Base-by-base conservation (phyloP, 2,888 invertebrate genomes). In the Drosophila putrida region DNA sequence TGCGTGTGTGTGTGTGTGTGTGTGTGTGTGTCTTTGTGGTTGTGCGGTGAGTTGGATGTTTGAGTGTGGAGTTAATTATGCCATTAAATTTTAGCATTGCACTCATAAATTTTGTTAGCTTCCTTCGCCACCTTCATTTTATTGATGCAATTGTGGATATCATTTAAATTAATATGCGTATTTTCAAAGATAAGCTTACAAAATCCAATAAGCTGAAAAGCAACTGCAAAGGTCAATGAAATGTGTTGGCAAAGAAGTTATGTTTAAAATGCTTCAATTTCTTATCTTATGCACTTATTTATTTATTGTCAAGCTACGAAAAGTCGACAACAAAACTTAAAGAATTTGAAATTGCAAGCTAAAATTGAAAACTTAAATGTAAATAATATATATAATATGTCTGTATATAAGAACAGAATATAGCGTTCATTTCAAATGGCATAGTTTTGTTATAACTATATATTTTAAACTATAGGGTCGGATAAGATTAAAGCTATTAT, bases 11-110 rank as follows among this genome's bases (percentile, higher is more conserved):
- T 11, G 15, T 36, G 28, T 20, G 27, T n/a, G 58, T 44, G 28
- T 39, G 28, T 38, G 46, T 47, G 36, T 50, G 54, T 31, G 31
- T 31, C 0, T 6, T 10, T 11, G 15, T 36, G 28, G 9, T 10
- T n/a, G 55, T 44, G 35, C 36, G 33, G 20, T 3, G 20, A 20
- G 20, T 20, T 20, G 20, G 20, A 25, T n/a, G 58, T 43, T 41
- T 39, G 33, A 38, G 41, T 53, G 36, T 50, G 54, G 28, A 49
- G 35, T 67, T 79, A 80, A 77, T 88, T 76, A 74, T 47, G 74
- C 43, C 44, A 71, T 74, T 70, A 67, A 66, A 65, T 64, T 78
- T 67, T 33, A 67, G 65, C 63, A 64, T 61, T 46, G 49, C 54
- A 49, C 20, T 46, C 54, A 71, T 67, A 78, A 71, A 58, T 69